Conservation (phyloP, 2,113 vertebrate species). For the Phyllopteryx taeniolatus region DNA sequence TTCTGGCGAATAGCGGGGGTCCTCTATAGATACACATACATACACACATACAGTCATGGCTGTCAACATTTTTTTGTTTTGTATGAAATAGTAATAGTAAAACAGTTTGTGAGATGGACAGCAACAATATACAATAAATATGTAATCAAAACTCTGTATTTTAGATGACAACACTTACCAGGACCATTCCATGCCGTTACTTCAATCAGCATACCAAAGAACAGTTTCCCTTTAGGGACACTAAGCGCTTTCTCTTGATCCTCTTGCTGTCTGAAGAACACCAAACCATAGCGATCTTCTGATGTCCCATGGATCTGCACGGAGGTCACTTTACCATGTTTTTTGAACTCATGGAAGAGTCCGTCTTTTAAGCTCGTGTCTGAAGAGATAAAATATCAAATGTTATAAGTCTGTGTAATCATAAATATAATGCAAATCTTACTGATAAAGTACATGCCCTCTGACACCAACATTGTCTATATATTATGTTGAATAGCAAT, state of each 20-base stretch:
- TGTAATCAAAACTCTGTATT: not conserved
- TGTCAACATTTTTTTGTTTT: no score
- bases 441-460: not conserved
- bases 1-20: no score
- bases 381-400: conserved; percentile 39
- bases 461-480: no score
- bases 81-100: no score
- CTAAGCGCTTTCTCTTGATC: conserved; percentile 96
- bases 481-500: no score
- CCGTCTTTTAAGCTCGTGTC: conserved; percentile 99
- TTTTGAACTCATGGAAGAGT: conserved; percentile 99
- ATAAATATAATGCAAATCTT: not conserved
- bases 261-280: conserved; percentile 97
- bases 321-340: conserved; percentile 97
- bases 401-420: not conserved
- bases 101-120: not conserved
- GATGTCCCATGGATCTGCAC: conserved; percentile 96
- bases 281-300: conserved; percentile 94
- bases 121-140: not conserved
- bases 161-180: conserved; percentile 73
- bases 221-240: conserved; percentile 96
- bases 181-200: conserved; percentile 97
- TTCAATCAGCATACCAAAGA: conserved; percentile 99
- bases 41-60: no score
- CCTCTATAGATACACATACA: no score